Evolutionary conservation across 2,888 invertebrate genomes (phyloP), one percentile per base, ranked within the genome.

Genomic region (Dryobota labecula): DNA sequence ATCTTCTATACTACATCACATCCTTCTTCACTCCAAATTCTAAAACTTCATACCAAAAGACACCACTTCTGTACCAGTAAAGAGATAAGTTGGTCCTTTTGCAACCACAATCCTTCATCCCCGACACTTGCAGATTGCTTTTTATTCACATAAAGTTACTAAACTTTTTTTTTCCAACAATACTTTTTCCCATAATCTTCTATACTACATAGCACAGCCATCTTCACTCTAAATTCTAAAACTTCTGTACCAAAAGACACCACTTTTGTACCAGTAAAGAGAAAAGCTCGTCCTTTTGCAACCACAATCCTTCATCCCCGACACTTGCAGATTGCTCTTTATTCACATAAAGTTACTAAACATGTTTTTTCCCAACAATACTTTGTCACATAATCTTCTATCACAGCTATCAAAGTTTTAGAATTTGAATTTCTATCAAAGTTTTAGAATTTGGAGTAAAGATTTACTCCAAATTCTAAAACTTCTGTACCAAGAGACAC

Each of bases 311-410:
- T 13, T 72, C 33, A 27, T 56, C 18, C 0, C 15, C 36, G 45
- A 65, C 72, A 77, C 9, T 66, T 27, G 61, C 43, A 78, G 78
- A 73, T 77, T 78, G 64, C 43, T 65, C 57, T 58, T 76, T 72
- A 72, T 73, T 72, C 67, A 72, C 57, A 66, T 51, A 64, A 53
- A 43, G 41, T 72, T 64, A 49, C 72, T 64, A 75, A 62, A 13
- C 13, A n/a, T 47, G n/a, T 8, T 45, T 45, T 20, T 20, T n/a
- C n/a, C n/a, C 45, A 9, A 2, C 20, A 9, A 45, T 20, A 0
- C 20, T 8, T 45, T 8, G 9, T 20, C 9, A 20, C 20, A 20
- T 18, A 20, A 8, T 9, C 38, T 9, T 45, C 20, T 20, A 20
- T 8, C 20, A 7, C 20, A 45, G 45, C 45, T 20, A 7, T 20